Percentiles rank a stretch among this genome's conserved stretches.
Evolutionary conservation across 2,888 invertebrate species (phyloP).

Genomic region (Kryphioiulus occultus): DNA sequence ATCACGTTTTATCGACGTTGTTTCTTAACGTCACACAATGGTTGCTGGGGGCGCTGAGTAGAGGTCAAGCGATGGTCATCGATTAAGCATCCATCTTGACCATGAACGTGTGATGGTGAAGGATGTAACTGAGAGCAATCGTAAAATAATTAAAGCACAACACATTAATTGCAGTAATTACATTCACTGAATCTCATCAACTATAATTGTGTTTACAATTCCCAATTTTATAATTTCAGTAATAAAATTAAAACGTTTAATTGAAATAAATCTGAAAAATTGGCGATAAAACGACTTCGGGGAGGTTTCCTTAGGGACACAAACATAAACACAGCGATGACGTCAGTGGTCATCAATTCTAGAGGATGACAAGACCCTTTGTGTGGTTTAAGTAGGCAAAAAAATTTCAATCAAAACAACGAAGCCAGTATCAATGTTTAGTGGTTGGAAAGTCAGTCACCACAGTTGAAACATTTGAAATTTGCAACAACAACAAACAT

Average conservation of each 20-base stretch:
- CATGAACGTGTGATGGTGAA: neutral
- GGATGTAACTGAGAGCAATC: too few relatives aligned
- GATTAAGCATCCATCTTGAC: neutral
- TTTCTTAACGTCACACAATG: neutral
- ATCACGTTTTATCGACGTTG: too few relatives aligned
- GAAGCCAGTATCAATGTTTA: neutral
- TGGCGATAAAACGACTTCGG: neutral
- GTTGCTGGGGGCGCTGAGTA: neutral
- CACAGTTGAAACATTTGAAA: too few relatives aligned
- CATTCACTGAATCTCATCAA: too few relatives aligned
- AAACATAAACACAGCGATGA: neutral
- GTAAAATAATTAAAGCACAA: too few relatives aligned
- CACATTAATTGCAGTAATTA: too few relatives aligned
- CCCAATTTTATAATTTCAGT: neutral
- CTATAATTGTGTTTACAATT: too few relatives aligned
- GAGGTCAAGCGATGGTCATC: neutral
- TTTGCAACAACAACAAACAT: neutral
- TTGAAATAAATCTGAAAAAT: neutral
- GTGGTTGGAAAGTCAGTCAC: neutral
- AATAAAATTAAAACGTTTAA: neutral
- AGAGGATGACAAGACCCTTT: neutral
- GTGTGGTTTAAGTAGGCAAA: neutral
- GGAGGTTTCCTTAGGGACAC: constrained; percentile 17
- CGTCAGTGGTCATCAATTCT: neutral
- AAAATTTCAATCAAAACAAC: neutral